Conservation (phyloP, 1,140 invertebrate species). For the Aphaenogaster rudis region DNA sequence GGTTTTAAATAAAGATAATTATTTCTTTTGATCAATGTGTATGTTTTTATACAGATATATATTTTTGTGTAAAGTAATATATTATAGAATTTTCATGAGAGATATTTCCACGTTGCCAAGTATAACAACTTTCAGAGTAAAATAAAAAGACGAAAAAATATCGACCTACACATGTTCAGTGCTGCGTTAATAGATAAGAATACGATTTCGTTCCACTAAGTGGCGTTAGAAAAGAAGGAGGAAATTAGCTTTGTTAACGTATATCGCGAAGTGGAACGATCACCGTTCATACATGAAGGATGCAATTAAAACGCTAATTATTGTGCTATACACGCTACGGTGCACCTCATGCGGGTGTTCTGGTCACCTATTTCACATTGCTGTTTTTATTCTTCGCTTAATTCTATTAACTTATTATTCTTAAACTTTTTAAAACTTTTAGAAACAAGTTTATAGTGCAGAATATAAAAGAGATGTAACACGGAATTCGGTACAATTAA, state of each 20-base stretch:
- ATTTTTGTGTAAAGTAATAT: neutral
- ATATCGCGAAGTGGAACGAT: slow-evolving; percentile 65
- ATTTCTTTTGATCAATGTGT: neutral
- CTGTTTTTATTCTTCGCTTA: neutral
- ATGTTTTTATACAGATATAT: neutral
- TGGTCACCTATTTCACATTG: slow-evolving; percentile 47
- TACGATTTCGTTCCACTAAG: slow-evolving; percentile 61
- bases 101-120: slow-evolving; percentile 21
- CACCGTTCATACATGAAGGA: slow-evolving; percentile 72
- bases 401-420: neutral
- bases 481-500: neutral
- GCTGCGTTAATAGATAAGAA: slow-evolving; percentile 61
- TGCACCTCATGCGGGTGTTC: slow-evolving; percentile 13
- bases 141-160: slow-evolving; percentile 4
- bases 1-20: neutral
- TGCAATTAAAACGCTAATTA: slow-evolving; percentile 72
- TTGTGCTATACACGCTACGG: slow-evolving; percentile 38
- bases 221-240: slow-evolving; percentile 50
- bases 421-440: neutral
- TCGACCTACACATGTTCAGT: slow-evolving; percentile 46
- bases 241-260: slow-evolving; percentile 74
- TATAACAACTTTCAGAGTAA: slow-evolving; percentile 32
- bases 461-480: neutral
- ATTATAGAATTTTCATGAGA: slow-evolving; percentile 16
- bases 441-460: neutral